Conservation (phyloP, 2,888 invertebrate genomes). For the Lasiommata megera region DNA sequence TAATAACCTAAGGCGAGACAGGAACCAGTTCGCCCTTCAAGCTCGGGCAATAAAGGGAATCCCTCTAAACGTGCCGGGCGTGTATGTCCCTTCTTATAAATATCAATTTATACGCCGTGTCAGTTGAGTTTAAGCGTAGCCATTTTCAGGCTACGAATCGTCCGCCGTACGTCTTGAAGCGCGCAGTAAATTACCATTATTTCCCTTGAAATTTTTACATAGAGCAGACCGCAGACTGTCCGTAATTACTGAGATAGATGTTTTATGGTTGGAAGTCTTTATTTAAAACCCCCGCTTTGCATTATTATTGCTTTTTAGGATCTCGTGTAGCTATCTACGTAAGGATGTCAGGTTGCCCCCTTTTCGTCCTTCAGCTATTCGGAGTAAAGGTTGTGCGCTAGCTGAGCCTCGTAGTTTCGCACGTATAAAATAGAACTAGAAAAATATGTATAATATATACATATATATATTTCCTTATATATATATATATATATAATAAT, state of each 20-base stretch:
- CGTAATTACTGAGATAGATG: constrained; percentile 32
- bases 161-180: constrained; percentile 57
- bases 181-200: constrained; percentile 58
- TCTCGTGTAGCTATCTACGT: constrained; percentile 14
- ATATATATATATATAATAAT: too few relatives aligned
- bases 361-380: not conserved
- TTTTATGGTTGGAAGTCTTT: constrained; percentile 25
- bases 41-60: constrained; percentile 78
- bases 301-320: constrained; percentile 24
- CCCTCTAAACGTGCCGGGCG: constrained; percentile 69
- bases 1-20: constrained; percentile 73
- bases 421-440: too few relatives aligned
- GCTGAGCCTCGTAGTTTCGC: too few relatives aligned
- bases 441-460: too few relatives aligned
- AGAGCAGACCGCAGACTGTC: constrained; percentile 30
- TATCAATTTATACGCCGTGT: constrained; percentile 78
- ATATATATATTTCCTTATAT: too few relatives aligned
- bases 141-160: constrained; percentile 73
- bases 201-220: constrained; percentile 46
- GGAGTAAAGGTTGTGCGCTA: too few relatives aligned
- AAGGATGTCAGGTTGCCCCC: not conserved
- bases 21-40: constrained; percentile 67
- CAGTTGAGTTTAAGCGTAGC: constrained; percentile 70
- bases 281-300: constrained; percentile 28
- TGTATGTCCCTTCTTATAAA: constrained; percentile 79